Base-by-base conservation (phyloP, 2,113 vertebrate genomes). In the Dryoscopus gambensis region DNA sequence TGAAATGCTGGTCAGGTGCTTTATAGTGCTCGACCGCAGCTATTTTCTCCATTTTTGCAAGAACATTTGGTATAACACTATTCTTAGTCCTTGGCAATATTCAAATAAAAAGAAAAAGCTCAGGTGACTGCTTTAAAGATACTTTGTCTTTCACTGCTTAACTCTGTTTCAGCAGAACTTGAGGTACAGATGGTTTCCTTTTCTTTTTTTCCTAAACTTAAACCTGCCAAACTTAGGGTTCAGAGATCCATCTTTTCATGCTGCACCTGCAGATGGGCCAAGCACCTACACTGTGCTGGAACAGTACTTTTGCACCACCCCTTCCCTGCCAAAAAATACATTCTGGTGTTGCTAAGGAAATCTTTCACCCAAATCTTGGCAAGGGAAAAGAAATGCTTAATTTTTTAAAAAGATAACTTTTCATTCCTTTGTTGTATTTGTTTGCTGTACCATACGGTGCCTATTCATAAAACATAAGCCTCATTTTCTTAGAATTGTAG, bases 101-200 rank as follows among this genome's bases (percentile, higher is more conserved):
- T 75, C 46, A 86, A 88, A 96, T 64, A 42, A 84, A 92, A 93
- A 60, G 22, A 76, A 95, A 87, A 94, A 67, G 55, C 88, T 89
- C 86, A 89, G 95, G 97, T 97, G 90, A 94, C 87, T 95, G 31
- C 59, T 89, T 84, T 63, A 89, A 84, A 87, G 84, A 69, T 63
- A 31, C 82, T 87, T 91, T 84, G 86, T 74, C 47, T 87, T 95
- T 87, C 70, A 28, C 7, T 93, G 77, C 91, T 91, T 47, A n/a
- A 47, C 70, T 93, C 79, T 86, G 31, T 50, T 68, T 87, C 77
- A 79, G 47, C 63, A 87, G 50, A 93, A 33, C 60, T 31, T 13
- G 33, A 82, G 35, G 24, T 91, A 68, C 95, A 93, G 90, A 93
- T 84, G 88, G 86, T 64, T 89, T 84, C 50, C 10, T 93, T 83